Percentiles rank a stretch among this genome's conserved stretches.
phyloP scores from a whole-genome alignment of 2,113 vertebrate species.

The Lates calcarifer region DNA sequence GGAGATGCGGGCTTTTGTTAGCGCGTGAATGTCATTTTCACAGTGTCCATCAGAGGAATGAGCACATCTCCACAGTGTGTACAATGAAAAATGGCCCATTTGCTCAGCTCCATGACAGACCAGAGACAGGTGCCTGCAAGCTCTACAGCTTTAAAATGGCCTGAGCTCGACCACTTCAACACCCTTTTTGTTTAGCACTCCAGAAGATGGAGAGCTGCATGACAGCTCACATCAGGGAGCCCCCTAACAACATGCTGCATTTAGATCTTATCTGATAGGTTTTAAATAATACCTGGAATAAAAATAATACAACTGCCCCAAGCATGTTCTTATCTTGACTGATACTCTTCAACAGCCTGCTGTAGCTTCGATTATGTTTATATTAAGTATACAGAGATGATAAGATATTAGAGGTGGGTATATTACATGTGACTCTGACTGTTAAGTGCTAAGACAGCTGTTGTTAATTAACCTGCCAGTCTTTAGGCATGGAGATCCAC shows the following conservation, averaged over 20 bases:
- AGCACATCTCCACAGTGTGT: constrained; percentile 37
- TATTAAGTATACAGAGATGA: constrained; percentile 13
- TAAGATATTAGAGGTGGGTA: background rate
- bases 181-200: constrained; percentile 32
- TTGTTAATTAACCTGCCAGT: background rate
- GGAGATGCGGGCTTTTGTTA: constrained; percentile 49
- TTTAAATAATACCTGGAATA: constrained; percentile 31
- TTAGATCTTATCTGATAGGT: constrained; percentile 13
- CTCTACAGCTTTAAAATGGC: constrained; percentile 31
- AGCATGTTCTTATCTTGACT: background rate
- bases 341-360: background rate
- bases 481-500: background rate
- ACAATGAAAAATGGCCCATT: constrained; percentile 46
- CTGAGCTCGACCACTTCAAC: constrained; percentile 29
- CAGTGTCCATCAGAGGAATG: constrained; percentile 35
- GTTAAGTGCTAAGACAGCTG: background rate
- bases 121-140: constrained; percentile 36
- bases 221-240: constrained; percentile 17
- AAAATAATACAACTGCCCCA: background rate
- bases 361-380: background rate
- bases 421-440: background rate
- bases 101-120: constrained; percentile 30
- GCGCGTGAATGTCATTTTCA: constrained; percentile 56
- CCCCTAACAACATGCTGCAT: constrained; percentile 20
- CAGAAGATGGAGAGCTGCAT: constrained; percentile 31